Evolutionary conservation across 2,113 vertebrate species (phyloP).

Genomic region (Mus musculus): GRCm39 chr9:44680501-44681000

Average conservation of each 20-base stretch:
- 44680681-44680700: not conserved
- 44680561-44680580: not conserved
- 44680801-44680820: not conserved
- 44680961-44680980: not conserved
- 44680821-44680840: not conserved
- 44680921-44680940: not conserved
- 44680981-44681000: not conserved
- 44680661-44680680: not conserved
- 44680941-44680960: not conserved
- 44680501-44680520: not conserved
- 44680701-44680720: not conserved
- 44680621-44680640: not conserved
- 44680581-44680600: constrained; percentile 34
- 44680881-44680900: not conserved
- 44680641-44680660: not conserved
- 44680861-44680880: not conserved
- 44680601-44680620: not conserved
- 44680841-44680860: not conserved
- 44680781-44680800: not conserved
- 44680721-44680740: not conserved
- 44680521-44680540: constrained; percentile 33
- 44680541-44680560: not conserved
- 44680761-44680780: not conserved
- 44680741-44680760: not conserved
- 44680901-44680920: not conserved